A percentile compares a stretch with the other conserved stretches of the same genome.
phyloP scores from a whole-genome alignment of 2,888 invertebrate species.

The Teleiodes luculella region DNA sequence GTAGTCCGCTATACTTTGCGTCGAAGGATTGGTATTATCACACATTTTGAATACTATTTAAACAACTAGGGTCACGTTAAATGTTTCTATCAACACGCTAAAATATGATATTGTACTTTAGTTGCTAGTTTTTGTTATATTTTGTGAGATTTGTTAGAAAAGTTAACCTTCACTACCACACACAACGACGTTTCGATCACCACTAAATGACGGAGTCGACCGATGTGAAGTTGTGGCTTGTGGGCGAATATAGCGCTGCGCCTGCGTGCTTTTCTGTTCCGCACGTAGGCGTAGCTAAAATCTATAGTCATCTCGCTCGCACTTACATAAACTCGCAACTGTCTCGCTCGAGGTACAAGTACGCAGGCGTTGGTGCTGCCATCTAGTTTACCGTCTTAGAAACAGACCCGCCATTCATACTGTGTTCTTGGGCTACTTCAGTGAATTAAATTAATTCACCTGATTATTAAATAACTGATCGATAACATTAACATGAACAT shows the following conservation, averaged over 20 bases:
- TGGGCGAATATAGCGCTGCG: constrained; percentile 75
- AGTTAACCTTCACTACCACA: constrained; percentile 77
- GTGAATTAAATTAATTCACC: constrained; percentile 12
- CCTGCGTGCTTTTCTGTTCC: constrained; percentile 66
- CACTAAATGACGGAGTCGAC: constrained; percentile 75
- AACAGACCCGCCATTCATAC: constrained; percentile 37
- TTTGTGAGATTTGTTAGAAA: constrained; percentile 76
- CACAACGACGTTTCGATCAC: constrained; percentile 75
- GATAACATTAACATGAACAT: constrained; percentile 4
- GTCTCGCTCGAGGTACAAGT: constrained; percentile 42
- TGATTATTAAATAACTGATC: constrained; percentile 9
- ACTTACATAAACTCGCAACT: constrained; percentile 25
- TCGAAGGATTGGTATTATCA: constrained; percentile 83
- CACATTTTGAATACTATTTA: constrained; percentile 72
- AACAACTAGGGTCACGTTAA: constrained; percentile 67
- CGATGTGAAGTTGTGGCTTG: constrained; percentile 78
- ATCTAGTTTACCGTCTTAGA: constrained; percentile 56
- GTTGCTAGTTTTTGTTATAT: constrained; percentile 74
- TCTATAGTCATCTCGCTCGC: constrained; percentile 55
- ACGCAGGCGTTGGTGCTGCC: constrained; percentile 51
- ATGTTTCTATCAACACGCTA: constrained; percentile 66
- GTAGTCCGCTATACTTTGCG: constrained; percentile 99
- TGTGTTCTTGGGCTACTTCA: constrained; percentile 7
- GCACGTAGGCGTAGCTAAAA: constrained; percentile 72
- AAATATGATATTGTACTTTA: constrained; percentile 68